Evolutionary conservation across 2,888 invertebrate genomes (phyloP), one percentile per base, ranked within the genome.

Genomic region (Chrysodeixis includens): DNA sequence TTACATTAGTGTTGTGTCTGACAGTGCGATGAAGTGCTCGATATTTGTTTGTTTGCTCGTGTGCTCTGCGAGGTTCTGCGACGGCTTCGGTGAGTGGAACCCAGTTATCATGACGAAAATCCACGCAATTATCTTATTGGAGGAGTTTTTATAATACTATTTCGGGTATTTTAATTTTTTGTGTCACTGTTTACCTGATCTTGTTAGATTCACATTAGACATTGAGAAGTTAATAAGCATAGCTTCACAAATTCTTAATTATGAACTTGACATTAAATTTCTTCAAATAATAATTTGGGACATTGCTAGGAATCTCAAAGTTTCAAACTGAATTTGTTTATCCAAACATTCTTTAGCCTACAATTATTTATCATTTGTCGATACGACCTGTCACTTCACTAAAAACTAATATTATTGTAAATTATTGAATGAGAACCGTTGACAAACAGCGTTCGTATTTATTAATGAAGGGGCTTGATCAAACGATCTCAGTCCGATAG

Each of bases 1-100:
- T 83, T 82, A 69, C 12, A 82, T 77, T 85, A 86, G 89, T 90
- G 88, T 86, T 87, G 91, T 88, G 87, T 76, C 83, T 85, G 82
- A 85, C 80, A 86, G 93, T 94, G 93, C 86, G 79, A 94, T 94
- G 94, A 90, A 88, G 91, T 94, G 92, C 89, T 80, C 88, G 74
- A 83, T 92, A 79, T 76, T 90, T 76, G 83, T 87, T 73, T 83
- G 88, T 84, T 85, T 91, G 69, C 68, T 93, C 79, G 84, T 90
- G 83, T 90, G 88, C 79, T 82, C 90, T 81, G 84, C 86, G 79
- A 83, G 86, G 74, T 82, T 82, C 70, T 86, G 87, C 74, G 84
- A 87, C 46, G 89, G 89, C 30, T 88, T 86, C 65, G 93, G 94
- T 94, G 71, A 92, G 94, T 89, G 26, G 52, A 30, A 32, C 51